phyloP scores from a whole-genome alignment of 2,113 vertebrate species.

The Phalacrocorax pelagicus region DNA sequence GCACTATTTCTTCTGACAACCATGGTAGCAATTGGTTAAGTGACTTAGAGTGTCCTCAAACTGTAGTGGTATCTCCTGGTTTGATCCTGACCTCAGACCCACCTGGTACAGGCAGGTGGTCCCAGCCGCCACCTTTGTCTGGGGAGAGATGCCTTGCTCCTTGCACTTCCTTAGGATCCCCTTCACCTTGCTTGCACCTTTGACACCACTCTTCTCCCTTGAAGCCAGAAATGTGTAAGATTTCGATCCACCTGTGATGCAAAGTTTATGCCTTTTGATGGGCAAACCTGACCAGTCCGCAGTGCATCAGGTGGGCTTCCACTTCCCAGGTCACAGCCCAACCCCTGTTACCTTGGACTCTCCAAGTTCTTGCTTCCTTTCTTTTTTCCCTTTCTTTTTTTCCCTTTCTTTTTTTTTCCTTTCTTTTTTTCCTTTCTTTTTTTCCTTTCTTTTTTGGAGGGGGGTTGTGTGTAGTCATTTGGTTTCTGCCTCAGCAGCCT shows the following conservation, averaged over 20 bases:
- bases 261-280: neutral
- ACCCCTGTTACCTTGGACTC: neutral
- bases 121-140: neutral
- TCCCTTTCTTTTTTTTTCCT: too few species aligned
- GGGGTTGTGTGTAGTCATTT: neutral
- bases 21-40: neutral
- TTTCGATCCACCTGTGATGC: neutral
- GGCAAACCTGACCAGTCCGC: accelerated
- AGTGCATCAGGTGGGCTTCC: neutral
- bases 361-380: neutral
- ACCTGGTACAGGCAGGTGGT: neutral
- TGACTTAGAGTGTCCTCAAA: neutral
- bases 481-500: neutral
- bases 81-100: neutral
- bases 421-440: accelerated
- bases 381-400: neutral
- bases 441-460: too few species aligned
- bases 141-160: neutral
- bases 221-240: neutral
- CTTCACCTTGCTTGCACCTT: neutral
- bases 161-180: accelerated
- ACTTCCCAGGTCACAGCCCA: neutral
- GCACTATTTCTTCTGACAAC: neutral
- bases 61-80: accelerated
- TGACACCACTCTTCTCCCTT: neutral